Evolutionary conservation across 2,797 vertebrate species (phyloP).

Genomic region (Trachops cirrhosus): DNA sequence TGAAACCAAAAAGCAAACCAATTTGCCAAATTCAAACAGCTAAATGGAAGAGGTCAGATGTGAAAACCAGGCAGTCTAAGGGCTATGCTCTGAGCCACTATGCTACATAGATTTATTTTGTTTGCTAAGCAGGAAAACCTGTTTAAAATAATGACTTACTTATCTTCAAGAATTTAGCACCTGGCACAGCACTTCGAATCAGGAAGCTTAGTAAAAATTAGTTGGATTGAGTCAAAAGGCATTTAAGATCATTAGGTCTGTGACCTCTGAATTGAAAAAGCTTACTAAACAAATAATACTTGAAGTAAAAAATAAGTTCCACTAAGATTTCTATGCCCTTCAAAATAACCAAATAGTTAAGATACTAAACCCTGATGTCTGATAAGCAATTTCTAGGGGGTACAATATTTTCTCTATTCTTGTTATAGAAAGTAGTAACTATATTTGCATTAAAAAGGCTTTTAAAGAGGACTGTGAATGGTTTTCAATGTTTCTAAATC

Average conservation of each 20-base stretch:
- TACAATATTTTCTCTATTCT: neutral
- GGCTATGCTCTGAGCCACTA: neutral
- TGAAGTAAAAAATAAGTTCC: neutral
- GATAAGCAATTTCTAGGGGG: neutral
- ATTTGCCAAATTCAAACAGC: neutral
- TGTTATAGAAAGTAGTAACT: neutral
- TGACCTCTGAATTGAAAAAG: neutral
- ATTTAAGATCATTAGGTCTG: neutral
- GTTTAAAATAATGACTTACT: neutral
- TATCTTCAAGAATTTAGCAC: neutral
- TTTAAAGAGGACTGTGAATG: neutral
- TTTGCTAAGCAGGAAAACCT: neutral
- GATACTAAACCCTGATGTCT: neutral
- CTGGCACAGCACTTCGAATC: neutral
- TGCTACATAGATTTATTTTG: neutral
- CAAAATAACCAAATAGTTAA: neutral
- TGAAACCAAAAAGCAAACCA: neutral
- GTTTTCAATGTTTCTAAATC: neutral
- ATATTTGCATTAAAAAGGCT: neutral
- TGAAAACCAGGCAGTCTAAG: neutral
- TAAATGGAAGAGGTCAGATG: neutral
- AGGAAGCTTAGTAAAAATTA: neutral
- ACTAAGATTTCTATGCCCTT: neutral
- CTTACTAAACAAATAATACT: neutral
- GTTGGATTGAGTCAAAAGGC: neutral